These are phyloP conservation scores for Threskiornis aethiopicus DNA, from an alignment of 2,797 vertebrate species.

Conservation along the genomic window DNA sequence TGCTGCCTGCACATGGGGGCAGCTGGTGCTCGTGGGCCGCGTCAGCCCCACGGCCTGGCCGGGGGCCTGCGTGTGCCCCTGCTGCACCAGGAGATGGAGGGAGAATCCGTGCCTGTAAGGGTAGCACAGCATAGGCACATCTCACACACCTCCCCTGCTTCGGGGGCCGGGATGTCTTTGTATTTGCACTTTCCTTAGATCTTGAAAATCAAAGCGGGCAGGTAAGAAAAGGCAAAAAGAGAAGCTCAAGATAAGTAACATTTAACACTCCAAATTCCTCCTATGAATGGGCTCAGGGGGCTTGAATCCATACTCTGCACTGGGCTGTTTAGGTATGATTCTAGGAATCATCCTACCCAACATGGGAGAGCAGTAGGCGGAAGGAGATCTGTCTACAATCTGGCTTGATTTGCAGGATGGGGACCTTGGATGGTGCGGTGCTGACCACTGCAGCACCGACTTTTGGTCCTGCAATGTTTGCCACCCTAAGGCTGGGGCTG, in stretches of 20 bases:
- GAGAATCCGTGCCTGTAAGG: background rate
- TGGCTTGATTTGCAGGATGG: background rate
- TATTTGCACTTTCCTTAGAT: background rate
- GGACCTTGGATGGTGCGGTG: background rate
- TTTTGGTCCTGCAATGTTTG: background rate
- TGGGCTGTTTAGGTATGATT: background rate
- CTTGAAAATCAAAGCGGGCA: background rate
- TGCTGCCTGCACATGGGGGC: background rate
- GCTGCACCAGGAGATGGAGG: background rate
- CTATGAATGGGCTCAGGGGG: rapidly evolving
- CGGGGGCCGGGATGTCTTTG: background rate
- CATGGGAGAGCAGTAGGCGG: background rate
- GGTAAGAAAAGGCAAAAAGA: background rate
- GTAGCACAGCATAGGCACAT: background rate
- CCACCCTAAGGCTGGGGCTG: background rate
- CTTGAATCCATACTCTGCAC: background rate
- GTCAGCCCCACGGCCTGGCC: background rate
- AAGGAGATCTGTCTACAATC: background rate
- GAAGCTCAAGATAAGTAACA: background rate
- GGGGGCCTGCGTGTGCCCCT: background rate
- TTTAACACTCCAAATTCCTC: background rate
- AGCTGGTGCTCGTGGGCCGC: rapidly evolving
- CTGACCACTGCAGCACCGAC: background rate
- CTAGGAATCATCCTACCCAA: background rate
- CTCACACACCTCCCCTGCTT: background rate